Percentiles rank a stretch among this genome's conserved stretches.
phyloP scores from a whole-genome alignment of 2,797 vertebrate species.

The Phaenicophaeus curvirostris region DNA sequence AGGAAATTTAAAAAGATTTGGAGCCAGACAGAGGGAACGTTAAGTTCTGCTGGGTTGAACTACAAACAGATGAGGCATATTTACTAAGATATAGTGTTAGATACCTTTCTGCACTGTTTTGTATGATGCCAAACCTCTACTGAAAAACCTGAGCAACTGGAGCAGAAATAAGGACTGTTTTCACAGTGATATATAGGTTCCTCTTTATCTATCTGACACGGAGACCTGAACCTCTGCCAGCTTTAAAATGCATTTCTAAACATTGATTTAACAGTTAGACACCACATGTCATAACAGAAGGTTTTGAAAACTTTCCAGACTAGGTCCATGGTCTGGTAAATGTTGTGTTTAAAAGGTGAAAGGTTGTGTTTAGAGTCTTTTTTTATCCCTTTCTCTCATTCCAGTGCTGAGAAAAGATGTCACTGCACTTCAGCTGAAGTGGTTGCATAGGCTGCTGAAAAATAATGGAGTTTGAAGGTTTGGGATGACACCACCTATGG shows the following conservation, averaged over 20 bases:
- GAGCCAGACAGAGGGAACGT: not conserved
- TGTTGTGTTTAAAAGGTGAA: not conserved
- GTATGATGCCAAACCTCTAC: not conserved
- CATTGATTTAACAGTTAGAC: slow-evolving; percentile 67
- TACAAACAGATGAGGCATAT: not conserved
- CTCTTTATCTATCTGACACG: slow-evolving; percentile 67
- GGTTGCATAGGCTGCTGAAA: not conserved
- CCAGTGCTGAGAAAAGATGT: slow-evolving; percentile 16
- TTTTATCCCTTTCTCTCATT: not conserved
- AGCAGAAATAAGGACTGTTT: slow-evolving; percentile 23
- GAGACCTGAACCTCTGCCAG: slow-evolving; percentile 63
- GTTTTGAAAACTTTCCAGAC: slow-evolving; percentile 66
- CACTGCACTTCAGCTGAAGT: not conserved
- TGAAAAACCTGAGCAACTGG: slow-evolving; percentile 15
- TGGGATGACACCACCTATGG: not conserved
- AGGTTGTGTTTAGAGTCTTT: slow-evolving; percentile 1
- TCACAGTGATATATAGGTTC: slow-evolving; percentile 3
- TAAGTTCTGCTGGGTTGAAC: not conserved
- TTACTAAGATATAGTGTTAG: not conserved
- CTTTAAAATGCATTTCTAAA: slow-evolving; percentile 76
- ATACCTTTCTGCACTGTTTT: not conserved
- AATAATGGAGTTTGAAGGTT: not conserved
- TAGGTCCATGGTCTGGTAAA: slow-evolving; percentile 28
- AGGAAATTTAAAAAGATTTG: not conserved
- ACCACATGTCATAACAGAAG: slow-evolving; percentile 70